These are phyloP conservation scores for Riparia riparia DNA, from an alignment of 2,113 vertebrate genomes.

Conservation along the genomic window DNA sequence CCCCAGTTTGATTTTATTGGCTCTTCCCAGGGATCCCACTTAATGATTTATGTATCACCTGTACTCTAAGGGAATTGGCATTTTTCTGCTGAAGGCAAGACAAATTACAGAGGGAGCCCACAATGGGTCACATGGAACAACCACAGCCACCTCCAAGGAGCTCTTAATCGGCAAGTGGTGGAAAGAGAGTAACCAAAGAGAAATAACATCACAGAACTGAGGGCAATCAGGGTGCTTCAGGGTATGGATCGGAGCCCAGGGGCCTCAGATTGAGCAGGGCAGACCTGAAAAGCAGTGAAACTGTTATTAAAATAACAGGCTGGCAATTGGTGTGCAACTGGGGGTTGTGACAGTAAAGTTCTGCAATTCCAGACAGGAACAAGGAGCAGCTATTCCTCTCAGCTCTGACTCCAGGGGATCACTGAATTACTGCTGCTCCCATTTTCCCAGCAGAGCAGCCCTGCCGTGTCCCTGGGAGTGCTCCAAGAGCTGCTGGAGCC, in stretches of 20 bases:
- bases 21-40: background rate
- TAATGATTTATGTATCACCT: conserved; percentile 16
- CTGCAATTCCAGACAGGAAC: background rate
- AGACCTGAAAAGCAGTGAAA: background rate
- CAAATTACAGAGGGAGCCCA: conserved; percentile 2
- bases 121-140: background rate
- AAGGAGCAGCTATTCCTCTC: background rate
- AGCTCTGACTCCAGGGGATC: background rate
- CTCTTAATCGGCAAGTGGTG: background rate
- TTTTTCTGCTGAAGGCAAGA: background rate
- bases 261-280: background rate
- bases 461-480: rapidly evolving
- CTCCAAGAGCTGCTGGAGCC: background rate
- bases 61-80: background rate
- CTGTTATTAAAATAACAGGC: background rate
- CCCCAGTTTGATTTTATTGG: background rate
- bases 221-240: background rate
- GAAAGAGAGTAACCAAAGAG: background rate
- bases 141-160: background rate
- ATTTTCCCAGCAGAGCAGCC: background rate
- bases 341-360: background rate
- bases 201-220: background rate
- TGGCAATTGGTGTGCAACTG: background rate
- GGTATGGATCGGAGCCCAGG: background rate
- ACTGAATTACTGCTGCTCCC: conserved; percentile 21